phyloP scores from a whole-genome alignment of 2,797 vertebrate species.

The Toxotes lorentzi region DNA sequence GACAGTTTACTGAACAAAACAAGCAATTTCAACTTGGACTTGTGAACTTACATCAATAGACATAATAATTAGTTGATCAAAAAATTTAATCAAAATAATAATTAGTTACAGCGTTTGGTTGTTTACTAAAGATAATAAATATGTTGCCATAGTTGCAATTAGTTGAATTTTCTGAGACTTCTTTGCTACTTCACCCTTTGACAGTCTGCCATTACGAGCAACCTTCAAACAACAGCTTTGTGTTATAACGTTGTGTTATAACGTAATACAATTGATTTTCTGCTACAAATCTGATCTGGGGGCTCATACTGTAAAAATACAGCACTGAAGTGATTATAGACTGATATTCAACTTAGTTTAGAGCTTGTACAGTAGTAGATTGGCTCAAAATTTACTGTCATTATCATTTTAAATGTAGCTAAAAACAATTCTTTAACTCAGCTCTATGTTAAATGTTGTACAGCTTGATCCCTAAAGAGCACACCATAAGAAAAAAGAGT shows the following conservation, averaged over 20 bases:
- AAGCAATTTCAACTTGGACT: not conserved
- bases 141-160: not conserved
- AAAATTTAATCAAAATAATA: not conserved
- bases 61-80: not conserved
- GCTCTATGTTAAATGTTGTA: not conserved
- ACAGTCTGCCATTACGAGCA: not conserved
- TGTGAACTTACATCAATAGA: not conserved
- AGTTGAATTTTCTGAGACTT: not conserved
- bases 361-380: not conserved
- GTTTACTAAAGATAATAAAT: not conserved
- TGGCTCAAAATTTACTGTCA: not conserved
- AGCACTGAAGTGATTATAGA: not conserved
- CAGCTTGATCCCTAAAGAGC: slow-evolving; percentile 9
- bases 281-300: not conserved
- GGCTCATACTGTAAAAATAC: not conserved
- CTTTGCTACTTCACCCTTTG: not conserved
- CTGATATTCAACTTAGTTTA: not conserved
- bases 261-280: not conserved
- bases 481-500: not conserved
- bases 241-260: not conserved
- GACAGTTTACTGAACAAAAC: not conserved
- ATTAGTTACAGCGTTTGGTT: not conserved
- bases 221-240: not conserved
- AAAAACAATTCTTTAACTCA: not conserved
- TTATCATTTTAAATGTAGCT: not conserved